Conservation (phyloP, 2,888 invertebrate genomes). For the Hirtodrosophila alboralis region DNA sequence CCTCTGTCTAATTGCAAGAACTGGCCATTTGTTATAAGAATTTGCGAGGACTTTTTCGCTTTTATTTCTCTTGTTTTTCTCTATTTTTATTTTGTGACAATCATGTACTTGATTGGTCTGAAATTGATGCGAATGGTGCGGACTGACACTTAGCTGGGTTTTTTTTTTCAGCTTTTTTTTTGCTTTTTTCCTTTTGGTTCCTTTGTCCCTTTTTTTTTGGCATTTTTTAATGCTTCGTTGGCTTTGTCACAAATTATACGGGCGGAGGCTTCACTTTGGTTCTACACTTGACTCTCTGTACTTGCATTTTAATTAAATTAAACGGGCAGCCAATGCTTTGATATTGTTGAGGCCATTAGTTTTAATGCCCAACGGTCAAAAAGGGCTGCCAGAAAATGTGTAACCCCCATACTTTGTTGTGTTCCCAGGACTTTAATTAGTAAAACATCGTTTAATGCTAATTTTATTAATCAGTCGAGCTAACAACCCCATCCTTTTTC, state of each 20-base stretch:
- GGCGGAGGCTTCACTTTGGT: conserved; percentile 34
- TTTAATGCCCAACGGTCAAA: conserved; percentile 40
- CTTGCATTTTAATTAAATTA: conserved; percentile 71
- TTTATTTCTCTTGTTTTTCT: conserved; percentile 11
- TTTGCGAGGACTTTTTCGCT: conserved; percentile 22
- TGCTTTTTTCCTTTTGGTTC: conserved; percentile 10
- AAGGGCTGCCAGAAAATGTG: conserved; percentile 16
- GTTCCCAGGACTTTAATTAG: conserved; percentile 47
- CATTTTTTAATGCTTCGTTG: conserved; percentile 56
- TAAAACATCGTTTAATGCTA: conserved; percentile 46
- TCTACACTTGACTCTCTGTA: conserved; percentile 20
- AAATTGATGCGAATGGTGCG: conserved; percentile 57
- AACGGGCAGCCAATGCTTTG: conserved; percentile 40
- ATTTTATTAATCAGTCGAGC: conserved; percentile 35
- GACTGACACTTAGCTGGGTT: conserved; percentile 8
- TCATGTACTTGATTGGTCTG: conserved; percentile 57
- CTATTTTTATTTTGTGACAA: conserved; percentile 43
- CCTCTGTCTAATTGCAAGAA: too few relatives aligned
- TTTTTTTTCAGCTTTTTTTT: conserved; percentile 5
- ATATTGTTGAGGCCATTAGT: conserved; percentile 50
- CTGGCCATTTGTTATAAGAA: conserved; percentile 14
- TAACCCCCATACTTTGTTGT: not conserved
- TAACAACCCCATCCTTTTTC: conserved; percentile 5
- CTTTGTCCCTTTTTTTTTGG: conserved; percentile 38
- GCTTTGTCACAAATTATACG: conserved; percentile 50